Conservation (phyloP, 2,113 vertebrate genomes). For the Lynx canadensis region DNA sequence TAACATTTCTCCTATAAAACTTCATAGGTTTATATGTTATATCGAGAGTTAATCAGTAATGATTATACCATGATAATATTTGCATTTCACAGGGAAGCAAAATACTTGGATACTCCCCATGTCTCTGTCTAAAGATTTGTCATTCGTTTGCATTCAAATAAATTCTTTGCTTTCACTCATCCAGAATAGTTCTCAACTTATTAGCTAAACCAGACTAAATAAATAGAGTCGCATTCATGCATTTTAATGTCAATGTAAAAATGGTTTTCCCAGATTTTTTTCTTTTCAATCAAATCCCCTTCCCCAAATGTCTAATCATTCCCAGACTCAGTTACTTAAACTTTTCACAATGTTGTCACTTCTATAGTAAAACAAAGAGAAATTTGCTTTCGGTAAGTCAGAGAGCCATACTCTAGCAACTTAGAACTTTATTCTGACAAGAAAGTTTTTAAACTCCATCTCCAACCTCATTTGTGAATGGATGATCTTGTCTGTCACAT, state of each 20-base stretch:
- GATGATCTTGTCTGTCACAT: not conserved
- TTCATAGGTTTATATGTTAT: not conserved
- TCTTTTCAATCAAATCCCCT: conserved; percentile 38
- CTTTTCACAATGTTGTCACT: conserved; percentile 48
- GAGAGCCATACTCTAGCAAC: not conserved
- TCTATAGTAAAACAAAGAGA: conserved; percentile 34
- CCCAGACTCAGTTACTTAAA: conserved; percentile 48
- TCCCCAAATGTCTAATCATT: conserved; percentile 60
- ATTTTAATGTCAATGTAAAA: conserved; percentile 43
- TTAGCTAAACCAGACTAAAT: conserved; percentile 70
- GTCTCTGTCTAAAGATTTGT: conserved; percentile 33
- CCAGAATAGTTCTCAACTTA: conserved; percentile 51
- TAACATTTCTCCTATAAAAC: not conserved
- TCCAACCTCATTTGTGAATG: not conserved
- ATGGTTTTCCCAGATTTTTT: conserved; percentile 43
- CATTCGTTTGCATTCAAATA: conserved; percentile 55
- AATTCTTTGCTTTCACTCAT: conserved; percentile 50
- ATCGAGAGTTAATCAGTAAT: not conserved
- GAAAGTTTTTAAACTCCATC: not conserved
- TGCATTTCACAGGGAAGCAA: conserved; percentile 38
- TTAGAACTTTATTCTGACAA: conserved; percentile 34
- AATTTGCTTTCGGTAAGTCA: not conserved
- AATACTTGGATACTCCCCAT: conserved; percentile 36
- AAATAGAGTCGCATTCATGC: conserved; percentile 31
- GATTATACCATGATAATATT: conserved; percentile 10